Evolutionary conservation across 2,797 vertebrate genomes (phyloP), one percentile per base, ranked within the genome.

Genomic region (Mormyrops boulengeri): DNA sequence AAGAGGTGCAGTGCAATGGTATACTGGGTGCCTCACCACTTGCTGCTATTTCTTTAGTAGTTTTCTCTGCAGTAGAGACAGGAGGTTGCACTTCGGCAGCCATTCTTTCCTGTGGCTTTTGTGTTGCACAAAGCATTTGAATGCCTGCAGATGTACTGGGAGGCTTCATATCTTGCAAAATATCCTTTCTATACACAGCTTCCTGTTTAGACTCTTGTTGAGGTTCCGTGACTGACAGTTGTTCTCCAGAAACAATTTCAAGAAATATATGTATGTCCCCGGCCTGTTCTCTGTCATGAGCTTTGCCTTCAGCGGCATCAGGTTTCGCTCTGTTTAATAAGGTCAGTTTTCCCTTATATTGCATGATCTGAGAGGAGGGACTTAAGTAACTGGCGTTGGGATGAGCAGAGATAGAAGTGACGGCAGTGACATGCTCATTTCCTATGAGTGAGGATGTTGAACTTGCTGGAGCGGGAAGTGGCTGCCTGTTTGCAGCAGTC

Each of bases 221-320:
- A 0, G 94, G 94, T 89, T 95, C 95, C 34, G 96, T 95, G 44
- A 96, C 93, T 19, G 96, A 95, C 77, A 97, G 89, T 93, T 96
- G 96, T 91, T 96, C 96, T 0, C 96, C 96, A 34, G 96, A 96
- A 92, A 97, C 96, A 53, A 97, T 94, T 91, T 97, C 95, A 87
- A 96, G 92, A 89, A 96, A 95, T 87, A 97, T 96, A 91, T 97
- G 96, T 50, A 97, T 95, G 88, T 96, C 96, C 86, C 95, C 94
- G 9, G 96, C 96, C 62, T 94, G 57, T 49, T 69, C 60, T 30
- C 44, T 95, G 41, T 96, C 93, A 26, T 95, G 95, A 93, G 95
- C 96, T 55, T 95, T 94, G 3, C 95, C 96, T 80, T 94, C 94
- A 91, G 92, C 91, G 9, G 92, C 52, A n/a, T 93, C 69, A 41